Base-by-base conservation (phyloP, 2,113 vertebrate genomes). In the Saimiri boliviensis region DNA sequence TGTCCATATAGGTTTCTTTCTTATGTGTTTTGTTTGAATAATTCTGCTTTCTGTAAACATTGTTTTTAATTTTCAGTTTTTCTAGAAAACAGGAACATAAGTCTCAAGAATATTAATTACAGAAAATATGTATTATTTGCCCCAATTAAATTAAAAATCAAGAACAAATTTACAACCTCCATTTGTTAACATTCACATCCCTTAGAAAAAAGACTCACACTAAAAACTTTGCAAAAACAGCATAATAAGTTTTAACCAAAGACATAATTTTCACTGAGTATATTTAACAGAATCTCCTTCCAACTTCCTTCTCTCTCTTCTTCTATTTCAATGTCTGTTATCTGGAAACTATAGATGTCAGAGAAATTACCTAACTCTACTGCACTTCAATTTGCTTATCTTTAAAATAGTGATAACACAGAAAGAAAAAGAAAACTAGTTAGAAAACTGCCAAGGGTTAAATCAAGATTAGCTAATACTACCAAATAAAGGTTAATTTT, bases 201-300 rank as follows among this genome's bases (percentile, higher is more conserved):
- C 23, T 56, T 95, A 87, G 6, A 23, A 58, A 60, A 87, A 77
- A 52, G 45, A 63, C 1, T 37, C 25, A 49, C 7, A n/a, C 0
- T 35, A 35, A 35, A 37, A 79, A 37, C 14, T 32, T 71, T 58
- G 3, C 17, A 79, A 58, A 47, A n/a, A 30, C 19, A 45, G 32
- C 17, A 56, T 79, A n/a, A 37, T 40, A 77, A 23, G 19, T 30
- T 79, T 35, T 17, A 77, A 23, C 23, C 13, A 66, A 54, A 81
- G 16, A 81, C 77, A 45, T 14, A 54, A 20, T 32, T 11, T 42
- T 76, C 23, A 45, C 3, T 30, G 9, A 77, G 13, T 45, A 21
- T 9, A 52, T 6, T 82, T 73, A 25, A 21, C 5, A 32, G 0
- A 19, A 35, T 40, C 12, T 32, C 8, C 19, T 4, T 17, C 6